phyloP scores from a whole-genome alignment of 2,797 vertebrate genomes.

The Picus viridis region DNA sequence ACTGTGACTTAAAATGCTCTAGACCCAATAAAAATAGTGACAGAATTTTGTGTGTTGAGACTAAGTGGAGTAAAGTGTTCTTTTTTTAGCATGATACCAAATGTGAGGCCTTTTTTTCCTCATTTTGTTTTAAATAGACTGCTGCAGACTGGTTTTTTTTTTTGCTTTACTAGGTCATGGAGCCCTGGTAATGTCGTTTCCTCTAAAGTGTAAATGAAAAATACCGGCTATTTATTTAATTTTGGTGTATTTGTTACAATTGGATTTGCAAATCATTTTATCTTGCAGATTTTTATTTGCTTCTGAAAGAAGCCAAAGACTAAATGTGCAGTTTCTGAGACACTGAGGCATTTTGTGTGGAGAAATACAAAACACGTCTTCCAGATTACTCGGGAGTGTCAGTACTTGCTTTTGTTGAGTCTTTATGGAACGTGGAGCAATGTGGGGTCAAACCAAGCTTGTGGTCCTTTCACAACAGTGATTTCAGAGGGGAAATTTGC shows the following conservation, averaged over 20 bases:
- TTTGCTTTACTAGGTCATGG: constrained; percentile 3
- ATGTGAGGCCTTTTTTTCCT: not conserved
- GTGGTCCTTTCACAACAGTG: not conserved
- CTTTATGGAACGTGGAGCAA: not conserved
- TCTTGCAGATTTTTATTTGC: constrained; percentile 21
- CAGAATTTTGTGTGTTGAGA: not conserved
- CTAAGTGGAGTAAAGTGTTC: not conserved
- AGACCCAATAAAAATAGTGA: not conserved
- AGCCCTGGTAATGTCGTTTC: not conserved
- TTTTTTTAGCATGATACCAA: not conserved
- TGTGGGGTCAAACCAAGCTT: not conserved
- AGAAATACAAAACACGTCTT: constrained; percentile 4
- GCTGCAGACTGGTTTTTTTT: not conserved
- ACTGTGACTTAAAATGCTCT: constrained; percentile 46
- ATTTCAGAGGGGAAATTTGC: not conserved
- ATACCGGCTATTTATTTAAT: constrained; percentile 36
- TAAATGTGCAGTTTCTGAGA: constrained; percentile 22
- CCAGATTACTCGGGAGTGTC: not conserved
- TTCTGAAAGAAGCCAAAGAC: not conserved
- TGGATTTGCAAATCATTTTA: constrained; percentile 44
- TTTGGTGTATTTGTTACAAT: constrained; percentile 45
- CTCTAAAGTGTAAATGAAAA: not conserved
- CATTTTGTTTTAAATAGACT: not conserved
- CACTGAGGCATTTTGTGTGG: not conserved
- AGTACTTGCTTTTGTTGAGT: not conserved